phyloP scores from a whole-genome alignment of 2,113 vertebrate species.

The Condylura cristata region DNA sequence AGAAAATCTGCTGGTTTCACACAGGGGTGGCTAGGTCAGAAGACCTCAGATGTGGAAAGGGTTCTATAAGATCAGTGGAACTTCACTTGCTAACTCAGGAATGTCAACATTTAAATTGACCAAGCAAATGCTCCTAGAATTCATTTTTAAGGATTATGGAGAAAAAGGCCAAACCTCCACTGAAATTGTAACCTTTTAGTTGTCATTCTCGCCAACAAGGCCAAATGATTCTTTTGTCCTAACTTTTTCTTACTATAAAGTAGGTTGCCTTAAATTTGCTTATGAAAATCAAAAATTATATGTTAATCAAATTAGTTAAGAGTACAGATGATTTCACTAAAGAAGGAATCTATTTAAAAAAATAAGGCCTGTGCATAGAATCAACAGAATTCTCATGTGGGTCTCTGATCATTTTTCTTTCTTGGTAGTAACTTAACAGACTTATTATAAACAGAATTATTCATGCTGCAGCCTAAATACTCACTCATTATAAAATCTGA shows the following conservation, averaged over 20 bases:
- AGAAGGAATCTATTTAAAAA: not conserved
- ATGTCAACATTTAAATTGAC: not conserved
- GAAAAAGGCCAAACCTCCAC: not conserved
- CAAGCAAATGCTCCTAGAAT: not conserved
- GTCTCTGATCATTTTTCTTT: not conserved
- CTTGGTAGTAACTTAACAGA: not conserved
- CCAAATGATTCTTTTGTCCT: not conserved
- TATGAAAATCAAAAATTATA: slow-evolving; percentile 46
- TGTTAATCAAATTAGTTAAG: not conserved
- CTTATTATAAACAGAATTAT: not conserved
- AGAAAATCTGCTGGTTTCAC: not conserved
- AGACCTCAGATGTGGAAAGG: not conserved
- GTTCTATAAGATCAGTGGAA: not conserved
- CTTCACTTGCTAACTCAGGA: not conserved
- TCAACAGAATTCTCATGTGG: not conserved
- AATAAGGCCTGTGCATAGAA: not conserved
- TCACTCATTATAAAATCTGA: not conserved
- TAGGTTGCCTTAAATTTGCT: not conserved
- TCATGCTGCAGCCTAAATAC: slow-evolving; percentile 43
- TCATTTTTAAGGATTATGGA: not conserved
- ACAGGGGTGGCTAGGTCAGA: not conserved
- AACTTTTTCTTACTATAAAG: not conserved
- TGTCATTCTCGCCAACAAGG: not conserved
- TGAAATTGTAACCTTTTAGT: not conserved
- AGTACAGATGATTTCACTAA: slow-evolving; percentile 3